Conservation (phyloP, 2,797 vertebrate genomes). For the Anas georgica region DNA sequence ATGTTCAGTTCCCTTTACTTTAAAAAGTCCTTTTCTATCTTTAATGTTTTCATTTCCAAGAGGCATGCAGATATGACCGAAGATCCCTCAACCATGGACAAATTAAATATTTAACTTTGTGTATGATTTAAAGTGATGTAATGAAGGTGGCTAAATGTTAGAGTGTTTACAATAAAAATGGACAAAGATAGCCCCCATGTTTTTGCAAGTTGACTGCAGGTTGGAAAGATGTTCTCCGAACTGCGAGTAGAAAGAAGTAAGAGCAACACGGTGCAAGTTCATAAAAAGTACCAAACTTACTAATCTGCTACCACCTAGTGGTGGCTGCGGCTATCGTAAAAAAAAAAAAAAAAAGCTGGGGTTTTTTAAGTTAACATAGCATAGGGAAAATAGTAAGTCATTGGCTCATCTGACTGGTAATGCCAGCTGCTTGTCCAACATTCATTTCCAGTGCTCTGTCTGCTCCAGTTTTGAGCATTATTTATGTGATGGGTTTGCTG, state of each 20-base stretch:
- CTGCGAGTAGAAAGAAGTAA: neutral
- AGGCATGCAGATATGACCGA: rapidly evolving
- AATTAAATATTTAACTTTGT: neutral
- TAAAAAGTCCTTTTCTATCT: neutral
- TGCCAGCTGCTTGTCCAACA: neutral
- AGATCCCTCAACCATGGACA: neutral
- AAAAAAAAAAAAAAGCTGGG: neutral
- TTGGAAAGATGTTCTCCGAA: neutral
- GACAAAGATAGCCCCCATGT: neutral
- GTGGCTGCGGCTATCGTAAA: neutral
- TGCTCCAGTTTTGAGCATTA: neutral
- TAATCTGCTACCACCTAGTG: conserved; percentile 67
- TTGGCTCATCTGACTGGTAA: neutral
- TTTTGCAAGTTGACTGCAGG: neutral
- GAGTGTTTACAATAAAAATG: neutral
- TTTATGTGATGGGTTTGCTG: neutral
- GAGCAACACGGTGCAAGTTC: neutral
- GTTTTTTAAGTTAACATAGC: conserved; percentile 22
- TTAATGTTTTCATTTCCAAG: neutral
- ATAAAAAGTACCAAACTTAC: neutral
- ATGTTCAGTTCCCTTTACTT: neutral
- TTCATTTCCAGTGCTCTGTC: neutral
- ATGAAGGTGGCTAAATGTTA: neutral
- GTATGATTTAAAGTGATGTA: neutral
- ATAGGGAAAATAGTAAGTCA: neutral